A percentile compares a stretch with the other conserved stretches of the same genome.
Evolutionary conservation across 2,113 vertebrate species (phyloP).

Genomic region (Malurus melanocephalus): DNA sequence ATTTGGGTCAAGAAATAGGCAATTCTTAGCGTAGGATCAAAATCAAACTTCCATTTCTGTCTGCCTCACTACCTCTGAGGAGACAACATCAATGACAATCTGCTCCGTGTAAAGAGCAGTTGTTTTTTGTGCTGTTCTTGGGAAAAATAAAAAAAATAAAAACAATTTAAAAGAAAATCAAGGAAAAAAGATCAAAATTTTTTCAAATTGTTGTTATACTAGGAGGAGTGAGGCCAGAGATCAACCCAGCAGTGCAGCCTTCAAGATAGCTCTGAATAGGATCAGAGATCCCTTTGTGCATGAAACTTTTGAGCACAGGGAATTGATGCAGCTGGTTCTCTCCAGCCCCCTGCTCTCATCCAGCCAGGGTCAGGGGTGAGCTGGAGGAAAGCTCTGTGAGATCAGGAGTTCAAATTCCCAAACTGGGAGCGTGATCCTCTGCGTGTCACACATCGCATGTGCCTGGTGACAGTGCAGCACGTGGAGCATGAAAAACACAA

Average conservation of each 20-base stretch:
- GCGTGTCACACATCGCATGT: not conserved
- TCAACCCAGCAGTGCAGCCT: not conserved
- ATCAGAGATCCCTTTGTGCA: not conserved
- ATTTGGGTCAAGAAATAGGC: not conserved
- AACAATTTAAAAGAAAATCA: too few species aligned
- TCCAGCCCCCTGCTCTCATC: not conserved
- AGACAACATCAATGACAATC: not conserved
- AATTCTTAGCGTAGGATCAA: not conserved
- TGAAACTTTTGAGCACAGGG: accelerated
- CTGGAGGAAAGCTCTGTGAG: not conserved
- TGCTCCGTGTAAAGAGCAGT: not conserved
- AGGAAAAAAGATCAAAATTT: not conserved
- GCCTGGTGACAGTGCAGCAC: not conserved
- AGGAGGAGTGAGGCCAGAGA: not conserved
- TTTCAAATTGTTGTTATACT: not conserved
- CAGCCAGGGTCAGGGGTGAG: not conserved
- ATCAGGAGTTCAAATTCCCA: not conserved
- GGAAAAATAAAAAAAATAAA: too few species aligned
- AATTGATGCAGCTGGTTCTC: not conserved
- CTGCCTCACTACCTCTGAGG: not conserved
- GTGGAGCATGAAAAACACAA: not conserved
- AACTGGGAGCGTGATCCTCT: not conserved
- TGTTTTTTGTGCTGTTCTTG: not conserved
- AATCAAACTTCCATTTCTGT: not conserved
- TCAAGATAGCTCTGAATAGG: not conserved